Base-by-base conservation (phyloP, 2,888 invertebrate genomes). In the Maniola hyperantus region DNA sequence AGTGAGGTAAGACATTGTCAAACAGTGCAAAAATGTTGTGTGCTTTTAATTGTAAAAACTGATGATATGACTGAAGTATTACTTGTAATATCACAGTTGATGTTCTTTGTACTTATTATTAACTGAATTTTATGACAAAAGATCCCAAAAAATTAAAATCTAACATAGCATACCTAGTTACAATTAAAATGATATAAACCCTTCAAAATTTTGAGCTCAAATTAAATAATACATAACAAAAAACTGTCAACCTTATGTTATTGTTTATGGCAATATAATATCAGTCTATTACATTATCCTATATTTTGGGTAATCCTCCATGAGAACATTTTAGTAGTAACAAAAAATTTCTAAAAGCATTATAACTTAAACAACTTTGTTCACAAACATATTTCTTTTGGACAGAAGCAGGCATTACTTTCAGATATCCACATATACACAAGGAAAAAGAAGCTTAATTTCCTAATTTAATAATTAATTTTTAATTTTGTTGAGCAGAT, bases 81-180 rank as follows among this genome's bases (percentile, higher is more conserved):
- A 73, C 50, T 61, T 54, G 69, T 69, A 73, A 70, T 74, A 74
- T 74, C 74, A 74, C 74, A 72, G 73, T 71, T 70, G 34, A 59
- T 65, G 64, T 69, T 68, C 62, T 71, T 68, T 71, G 67, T 72
- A 71, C 71, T 67, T 70, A 66, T 60, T 60, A 63, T 57, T 57
- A 65, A 46, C 54, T 63, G 54, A 63, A 63, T 55, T 44, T 63
- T 63, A 63, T 63, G 61, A 44, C 48, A 66, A 50, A 58, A 54
- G n/a, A 33, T 50, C 39, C 48, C 42, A 44, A 62, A 66, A 60
- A 18, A 57, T 20, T 53, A 42, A 50, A 15, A 50, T 11, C 18
- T 50, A 50, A 10, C 50, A 46, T 46, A 54, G 10, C 6, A 54
- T 20, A 66, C 44, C 57, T 57, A 42, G 57, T 44, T 42, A 62